These are phyloP conservation scores for Halichoerus grypus DNA, from an alignment of 2,113 vertebrate species.

Conservation along the genomic window DNA sequence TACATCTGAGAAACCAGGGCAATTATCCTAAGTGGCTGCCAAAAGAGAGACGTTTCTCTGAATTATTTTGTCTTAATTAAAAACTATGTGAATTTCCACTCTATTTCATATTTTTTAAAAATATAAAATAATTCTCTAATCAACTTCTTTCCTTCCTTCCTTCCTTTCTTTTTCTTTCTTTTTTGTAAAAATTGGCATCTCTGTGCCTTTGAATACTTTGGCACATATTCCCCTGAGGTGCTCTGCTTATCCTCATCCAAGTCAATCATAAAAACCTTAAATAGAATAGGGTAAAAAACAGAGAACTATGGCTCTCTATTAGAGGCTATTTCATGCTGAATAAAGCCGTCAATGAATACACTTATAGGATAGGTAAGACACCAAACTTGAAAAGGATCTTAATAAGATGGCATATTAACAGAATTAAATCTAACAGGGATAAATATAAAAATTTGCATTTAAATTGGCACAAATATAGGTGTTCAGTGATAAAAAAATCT, in stretches of 20 bases:
- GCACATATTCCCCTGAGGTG: background rate
- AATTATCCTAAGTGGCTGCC: background rate
- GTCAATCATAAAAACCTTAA: background rate
- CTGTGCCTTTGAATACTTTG: background rate
- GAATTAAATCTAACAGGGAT: background rate
- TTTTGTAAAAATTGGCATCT: background rate
- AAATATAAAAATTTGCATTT: background rate
- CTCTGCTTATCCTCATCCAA: background rate
- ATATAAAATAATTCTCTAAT: background rate
- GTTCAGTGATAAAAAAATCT: background rate
- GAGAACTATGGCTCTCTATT: background rate
- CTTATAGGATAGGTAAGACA: background rate
- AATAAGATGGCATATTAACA: background rate
- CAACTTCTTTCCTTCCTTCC: background rate
- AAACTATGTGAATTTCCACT: background rate
- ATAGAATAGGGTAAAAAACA: background rate
- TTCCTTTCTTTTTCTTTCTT: background rate
- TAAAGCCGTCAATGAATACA: background rate
- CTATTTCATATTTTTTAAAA: background rate
- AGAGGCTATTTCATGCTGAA: background rate
- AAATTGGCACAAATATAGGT: background rate
- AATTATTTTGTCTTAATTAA: background rate
- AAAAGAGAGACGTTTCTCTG: background rate
- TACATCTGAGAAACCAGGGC: background rate
- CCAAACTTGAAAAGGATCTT: background rate